Evolutionary conservation across 2,888 invertebrate genomes (phyloP), one percentile per base, ranked within the genome.

Genomic region (Synanthedon andrenaeformis): DNA sequence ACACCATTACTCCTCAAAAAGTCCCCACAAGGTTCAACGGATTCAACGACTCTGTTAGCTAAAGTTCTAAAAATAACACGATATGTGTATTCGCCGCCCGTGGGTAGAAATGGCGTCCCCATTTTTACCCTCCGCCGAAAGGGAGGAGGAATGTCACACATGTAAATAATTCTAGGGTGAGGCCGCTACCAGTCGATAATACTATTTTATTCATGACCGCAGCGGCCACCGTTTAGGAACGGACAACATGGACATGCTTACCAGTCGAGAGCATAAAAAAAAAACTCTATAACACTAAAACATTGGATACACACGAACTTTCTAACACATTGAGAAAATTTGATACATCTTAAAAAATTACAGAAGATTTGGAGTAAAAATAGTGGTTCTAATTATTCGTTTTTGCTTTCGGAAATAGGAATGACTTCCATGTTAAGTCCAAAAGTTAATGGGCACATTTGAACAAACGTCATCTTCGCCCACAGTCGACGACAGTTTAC

Each of bases 201-300:
- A 70, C 82, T 87, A 72, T 76, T 72, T 85, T 83, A 87, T 87
- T 86, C 82, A 87, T 84, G 82, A 78, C 75, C 71, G 63, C 68
- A 62, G 74, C 66, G 74, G 64, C 74, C 66, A 71, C 61, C 79
- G 74, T 76, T 83, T 82, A 79, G 70, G 59, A 65, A 66, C 58
- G 60, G 58, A 61, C 66, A 65, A 62, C 64, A 62, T 74, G 74
- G 77, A 78, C 66, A 72, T 67, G 66, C 58, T 69, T 50, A 49
- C 35, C 2, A 8, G 6, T 10, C 10, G 35, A 35, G 35, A 10
- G 10, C 35, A n/a, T n/a, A 8, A 35, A 35, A 35, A 35, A 28
- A 35, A 35, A 35, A 35, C 10, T 10, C 35, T 35, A 10, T 35
- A 35, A 35, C 10, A 35, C 10, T 35, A 35, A 35, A 35, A 35